phyloP scores from a whole-genome alignment of 2,888 invertebrate genomes.

The Polydrusus pterygomalis region DNA sequence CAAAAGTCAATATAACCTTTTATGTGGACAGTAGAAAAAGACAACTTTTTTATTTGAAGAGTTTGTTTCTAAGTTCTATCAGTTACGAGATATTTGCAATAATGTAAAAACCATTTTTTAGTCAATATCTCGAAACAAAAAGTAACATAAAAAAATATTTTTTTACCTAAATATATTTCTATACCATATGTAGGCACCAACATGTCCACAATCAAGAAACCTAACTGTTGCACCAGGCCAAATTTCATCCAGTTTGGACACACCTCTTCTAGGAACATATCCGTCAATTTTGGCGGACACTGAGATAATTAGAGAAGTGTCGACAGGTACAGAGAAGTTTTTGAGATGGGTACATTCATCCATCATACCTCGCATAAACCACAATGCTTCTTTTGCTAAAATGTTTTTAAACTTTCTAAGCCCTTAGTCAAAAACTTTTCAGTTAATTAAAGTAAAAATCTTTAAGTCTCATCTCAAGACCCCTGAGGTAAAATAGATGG shows the following conservation, averaged over 20 bases:
- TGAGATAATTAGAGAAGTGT: conserved; percentile 92
- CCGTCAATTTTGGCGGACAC: conserved; percentile 93
- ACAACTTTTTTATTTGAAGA: too few relatives aligned
- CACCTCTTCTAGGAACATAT: conserved; percentile 91
- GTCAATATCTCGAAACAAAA: too few relatives aligned
- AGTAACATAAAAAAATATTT: conserved; percentile 71
- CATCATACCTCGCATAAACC: conserved; percentile 98
- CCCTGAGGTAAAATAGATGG: too few relatives aligned
- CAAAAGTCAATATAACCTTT: too few relatives aligned
- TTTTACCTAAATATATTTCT: conserved; percentile 89
- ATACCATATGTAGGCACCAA: conserved; percentile 90
- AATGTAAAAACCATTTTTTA: too few relatives aligned
- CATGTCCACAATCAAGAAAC: conserved; percentile 92
- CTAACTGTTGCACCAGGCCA: conserved; percentile 96
- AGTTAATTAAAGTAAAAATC: too few relatives aligned
- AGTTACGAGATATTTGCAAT: too few relatives aligned
- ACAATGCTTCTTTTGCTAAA: conserved; percentile 81
- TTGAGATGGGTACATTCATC: conserved; percentile 98
- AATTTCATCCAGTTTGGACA: conserved; percentile 87
- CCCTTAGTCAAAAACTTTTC: not conserved
- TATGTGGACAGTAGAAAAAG: too few relatives aligned
- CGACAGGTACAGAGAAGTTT: conserved; percentile 91
- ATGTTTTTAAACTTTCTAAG: not conserved
- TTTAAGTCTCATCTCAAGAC: too few relatives aligned
- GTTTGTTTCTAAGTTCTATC: too few relatives aligned